Evolutionary conservation across 1,140 invertebrate species (phyloP).

Genomic region (Cylas formicarius): DNA sequence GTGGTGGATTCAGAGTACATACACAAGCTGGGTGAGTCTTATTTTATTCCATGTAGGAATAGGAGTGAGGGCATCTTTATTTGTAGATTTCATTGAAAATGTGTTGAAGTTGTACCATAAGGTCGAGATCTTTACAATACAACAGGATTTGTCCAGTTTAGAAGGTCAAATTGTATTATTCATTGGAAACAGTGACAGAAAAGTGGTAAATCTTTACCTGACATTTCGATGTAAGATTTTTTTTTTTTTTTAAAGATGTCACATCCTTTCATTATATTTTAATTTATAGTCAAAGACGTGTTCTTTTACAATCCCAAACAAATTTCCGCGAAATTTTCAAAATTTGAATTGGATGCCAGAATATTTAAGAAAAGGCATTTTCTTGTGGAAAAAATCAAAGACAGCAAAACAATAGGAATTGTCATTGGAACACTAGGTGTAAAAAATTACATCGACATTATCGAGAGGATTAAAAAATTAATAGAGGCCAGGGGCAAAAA

Average conservation of each 20-base stretch:
- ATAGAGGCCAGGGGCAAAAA: constrained; percentile 72
- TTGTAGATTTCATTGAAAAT: constrained; percentile 17
- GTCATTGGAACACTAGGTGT: constrained; percentile 82
- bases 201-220: constrained; percentile 32
- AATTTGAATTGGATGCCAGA: constrained; percentile 44
- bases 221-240: constrained; percentile 26
- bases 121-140: constrained; percentile 34
- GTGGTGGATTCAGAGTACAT: constrained; percentile 30
- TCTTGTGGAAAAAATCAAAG: constrained; percentile 81
- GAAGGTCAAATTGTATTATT: constrained; percentile 24
- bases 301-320: constrained; percentile 43
- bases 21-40: constrained; percentile 23
- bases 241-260: constrained; percentile 4
- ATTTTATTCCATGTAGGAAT: constrained; percentile 5
- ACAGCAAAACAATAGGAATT: constrained; percentile 79
- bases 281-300: constrained; percentile 44
- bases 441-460: constrained; percentile 68
- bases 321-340: constrained; percentile 37
- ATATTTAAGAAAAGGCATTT: constrained; percentile 74
- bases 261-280: background rate
- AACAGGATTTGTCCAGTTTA: constrained; percentile 16
- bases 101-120: constrained; percentile 39
- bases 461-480: constrained; percentile 66
- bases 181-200: constrained; percentile 29
- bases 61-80: constrained; percentile 1